A percentile compares a stretch with the other conserved stretches of the same genome.
Conservation (phyloP, 1,140 invertebrate species). For the Conus betulinus region DNA sequence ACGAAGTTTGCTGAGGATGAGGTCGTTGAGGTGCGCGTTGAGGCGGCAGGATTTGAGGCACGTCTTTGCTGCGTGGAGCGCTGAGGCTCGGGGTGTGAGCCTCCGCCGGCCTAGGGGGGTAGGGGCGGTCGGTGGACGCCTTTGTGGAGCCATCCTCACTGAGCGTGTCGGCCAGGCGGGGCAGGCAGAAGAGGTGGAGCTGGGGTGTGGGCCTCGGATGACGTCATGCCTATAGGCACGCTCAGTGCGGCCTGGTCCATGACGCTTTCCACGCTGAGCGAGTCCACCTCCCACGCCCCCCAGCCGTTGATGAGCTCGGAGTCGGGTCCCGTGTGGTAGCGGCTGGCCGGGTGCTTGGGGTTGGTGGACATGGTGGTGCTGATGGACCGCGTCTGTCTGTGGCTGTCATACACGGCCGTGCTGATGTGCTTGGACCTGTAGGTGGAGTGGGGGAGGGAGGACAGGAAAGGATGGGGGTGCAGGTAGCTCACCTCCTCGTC, state of each 20-base stretch:
- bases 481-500: not conserved
- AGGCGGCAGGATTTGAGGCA: not conserved
- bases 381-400: not conserved
- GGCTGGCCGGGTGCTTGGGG: not conserved
- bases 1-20: not conserved
- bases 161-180: not conserved
- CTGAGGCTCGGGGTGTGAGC: not conserved
- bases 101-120: not conserved
- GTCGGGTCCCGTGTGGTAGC: not conserved
- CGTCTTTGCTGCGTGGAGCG: not conserved
- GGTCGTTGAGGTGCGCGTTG: not conserved
- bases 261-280: conserved; percentile 3
- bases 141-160: conserved; percentile 1
- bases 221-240: too few species aligned
- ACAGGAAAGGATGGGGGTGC: not conserved
- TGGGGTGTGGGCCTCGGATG: not conserved
- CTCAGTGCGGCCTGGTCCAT: not conserved
- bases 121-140: not conserved
- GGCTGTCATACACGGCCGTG: not conserved
- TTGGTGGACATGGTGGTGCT: not conserved
- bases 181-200: conserved; percentile 25
- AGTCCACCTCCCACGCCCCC: conserved; percentile 17
- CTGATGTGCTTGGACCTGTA: not conserved
- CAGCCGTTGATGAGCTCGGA: not conserved
- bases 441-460: not conserved